phyloP scores from a whole-genome alignment of 2,888 invertebrate species.

The Thera obeliscata region DNA sequence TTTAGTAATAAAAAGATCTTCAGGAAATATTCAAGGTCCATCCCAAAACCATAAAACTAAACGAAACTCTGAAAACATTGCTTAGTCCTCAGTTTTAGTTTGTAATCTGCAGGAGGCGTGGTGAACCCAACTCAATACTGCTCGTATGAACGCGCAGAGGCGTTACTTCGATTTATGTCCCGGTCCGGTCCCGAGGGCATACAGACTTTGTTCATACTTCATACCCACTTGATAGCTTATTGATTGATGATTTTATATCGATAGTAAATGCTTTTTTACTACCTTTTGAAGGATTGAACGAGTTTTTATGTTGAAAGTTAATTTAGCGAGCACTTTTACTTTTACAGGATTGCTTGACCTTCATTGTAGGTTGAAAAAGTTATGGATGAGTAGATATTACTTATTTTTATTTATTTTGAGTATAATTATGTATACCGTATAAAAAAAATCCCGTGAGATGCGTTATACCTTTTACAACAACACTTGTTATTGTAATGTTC shows the following conservation, averaged over 20 bases:
- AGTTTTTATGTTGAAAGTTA: neutral
- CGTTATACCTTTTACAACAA: too few species aligned
- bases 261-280: conserved; percentile 14
- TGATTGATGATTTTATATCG: conserved; percentile 31
- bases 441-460: too few species aligned
- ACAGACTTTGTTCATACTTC: conserved; percentile 26
- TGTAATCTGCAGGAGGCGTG: conserved; percentile 37
- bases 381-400: too few species aligned
- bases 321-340: neutral
- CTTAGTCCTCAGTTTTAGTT: conserved; percentile 19
- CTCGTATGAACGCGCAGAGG: conserved; percentile 35
- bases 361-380: neutral
- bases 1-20: neutral
- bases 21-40: conserved; percentile 11
- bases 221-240: conserved; percentile 29
- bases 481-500: too few species aligned
- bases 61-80: conserved; percentile 20
- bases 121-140: conserved; percentile 37
- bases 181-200: conserved; percentile 23
- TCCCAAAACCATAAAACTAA: conserved; percentile 28
- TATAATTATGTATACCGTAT: too few species aligned
- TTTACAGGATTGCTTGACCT: neutral
- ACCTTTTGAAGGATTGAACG: neutral
- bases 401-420: too few species aligned
- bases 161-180: conserved; percentile 41